Percentiles rank a stretch among this genome's conserved stretches.
Conservation (phyloP, 2,797 vertebrate genomes). For the Ceyx erithaca region DNA sequence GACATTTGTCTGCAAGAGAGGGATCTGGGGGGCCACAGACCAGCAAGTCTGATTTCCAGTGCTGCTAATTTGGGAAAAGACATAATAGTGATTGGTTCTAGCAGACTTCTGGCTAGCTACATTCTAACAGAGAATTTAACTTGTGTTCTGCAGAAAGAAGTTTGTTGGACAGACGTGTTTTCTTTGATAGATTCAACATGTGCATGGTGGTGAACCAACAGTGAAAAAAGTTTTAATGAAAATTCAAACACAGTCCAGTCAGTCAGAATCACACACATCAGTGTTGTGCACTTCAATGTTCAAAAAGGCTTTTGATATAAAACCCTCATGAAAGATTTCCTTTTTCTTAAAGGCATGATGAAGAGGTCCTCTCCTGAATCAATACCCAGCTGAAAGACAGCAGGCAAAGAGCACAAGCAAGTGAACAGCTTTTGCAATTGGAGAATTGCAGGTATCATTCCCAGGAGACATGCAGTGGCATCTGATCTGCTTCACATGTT, state of each 20-base stretch:
- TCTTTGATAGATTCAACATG: not conserved
- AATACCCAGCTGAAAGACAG: not conserved
- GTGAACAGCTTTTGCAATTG: not conserved
- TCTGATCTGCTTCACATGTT: not conserved
- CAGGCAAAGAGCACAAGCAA: not conserved
- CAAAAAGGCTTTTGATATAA: not conserved
- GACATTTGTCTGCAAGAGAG: not conserved
- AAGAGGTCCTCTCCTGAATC: not conserved
- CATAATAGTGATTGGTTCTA: not conserved
- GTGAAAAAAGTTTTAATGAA: not conserved
- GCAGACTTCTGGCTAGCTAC: not conserved
- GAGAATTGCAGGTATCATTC: not conserved
- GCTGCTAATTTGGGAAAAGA: not conserved
- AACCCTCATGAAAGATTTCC: not conserved
- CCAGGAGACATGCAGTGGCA: not conserved
- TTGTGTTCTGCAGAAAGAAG: not conserved
- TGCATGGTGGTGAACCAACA: fast-evolving
- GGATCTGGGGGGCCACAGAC: not conserved
- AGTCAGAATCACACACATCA: not conserved
- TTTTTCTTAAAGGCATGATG: not conserved
- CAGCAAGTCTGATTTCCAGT: not conserved
- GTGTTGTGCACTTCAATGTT: not conserved
- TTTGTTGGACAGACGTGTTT: not conserved
- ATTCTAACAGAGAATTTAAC: not conserved
- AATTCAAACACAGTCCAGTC: not conserved